Evolutionary conservation across 1,140 invertebrate genomes (phyloP).

Genomic region (Choristoneura fumiferana): DNA sequence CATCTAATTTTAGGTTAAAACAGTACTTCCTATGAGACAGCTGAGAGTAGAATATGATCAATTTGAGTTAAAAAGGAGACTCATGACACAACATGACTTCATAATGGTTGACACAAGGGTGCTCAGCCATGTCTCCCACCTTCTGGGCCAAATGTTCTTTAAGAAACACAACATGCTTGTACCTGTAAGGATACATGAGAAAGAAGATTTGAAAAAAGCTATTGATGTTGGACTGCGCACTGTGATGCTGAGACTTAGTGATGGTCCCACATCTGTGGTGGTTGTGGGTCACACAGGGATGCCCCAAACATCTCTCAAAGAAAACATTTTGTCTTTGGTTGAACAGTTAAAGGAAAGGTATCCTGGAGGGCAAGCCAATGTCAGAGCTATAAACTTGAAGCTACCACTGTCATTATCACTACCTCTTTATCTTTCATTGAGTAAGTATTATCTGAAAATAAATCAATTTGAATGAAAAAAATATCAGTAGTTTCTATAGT

Average conservation of each 20-base stretch:
- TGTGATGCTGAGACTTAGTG: slow-evolving; percentile 77
- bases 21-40: slow-evolving; percentile 79
- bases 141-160: slow-evolving; percentile 81
- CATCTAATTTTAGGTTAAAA: slow-evolving; percentile 55
- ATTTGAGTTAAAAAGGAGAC: slow-evolving; percentile 81
- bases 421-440: slow-evolving; percentile 81
- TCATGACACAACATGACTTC: slow-evolving; percentile 81
- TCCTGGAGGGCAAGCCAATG: slow-evolving; percentile 83
- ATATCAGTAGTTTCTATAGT: no score
- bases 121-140: slow-evolving; percentile 79
- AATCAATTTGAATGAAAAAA: no score
- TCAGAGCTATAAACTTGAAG: slow-evolving; percentile 80
- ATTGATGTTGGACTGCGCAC: slow-evolving; percentile 80
- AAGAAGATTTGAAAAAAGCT: slow-evolving; percentile 79
- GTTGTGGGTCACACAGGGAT: slow-evolving; percentile 80
- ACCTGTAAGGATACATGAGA: slow-evolving; percentile 77
- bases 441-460: slow-evolving; percentile 74
- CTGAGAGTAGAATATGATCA: slow-evolving; percentile 83
- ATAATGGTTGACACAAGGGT: slow-evolving; percentile 83
- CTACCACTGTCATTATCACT: slow-evolving; percentile 75
- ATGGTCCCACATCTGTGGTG: slow-evolving; percentile 78
- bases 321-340: slow-evolving; percentile 79
- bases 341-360: slow-evolving; percentile 76
- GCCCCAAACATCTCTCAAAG: slow-evolving; percentile 72
- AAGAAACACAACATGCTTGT: slow-evolving; percentile 81